phyloP scores from a whole-genome alignment of 2,113 vertebrate species.

The Heliornis fulica region DNA sequence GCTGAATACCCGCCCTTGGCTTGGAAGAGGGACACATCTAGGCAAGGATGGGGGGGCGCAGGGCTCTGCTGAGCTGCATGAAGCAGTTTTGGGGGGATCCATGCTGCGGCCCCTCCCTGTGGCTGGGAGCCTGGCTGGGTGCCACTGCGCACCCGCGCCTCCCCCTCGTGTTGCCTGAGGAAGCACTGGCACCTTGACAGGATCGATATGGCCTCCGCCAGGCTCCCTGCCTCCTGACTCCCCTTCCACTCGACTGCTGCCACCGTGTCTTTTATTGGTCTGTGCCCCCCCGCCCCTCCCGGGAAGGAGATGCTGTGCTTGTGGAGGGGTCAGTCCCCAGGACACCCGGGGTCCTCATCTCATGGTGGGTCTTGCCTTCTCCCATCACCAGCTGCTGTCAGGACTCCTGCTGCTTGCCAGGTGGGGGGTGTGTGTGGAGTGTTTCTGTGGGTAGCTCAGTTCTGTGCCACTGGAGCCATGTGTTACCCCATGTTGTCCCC shows the following conservation, averaged over 20 bases:
- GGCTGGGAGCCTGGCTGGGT: background rate
- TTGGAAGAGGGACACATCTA: background rate
- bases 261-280: background rate
- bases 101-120: too few species aligned
- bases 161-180: background rate
- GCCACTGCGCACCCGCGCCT: accelerated
- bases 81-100: background rate
- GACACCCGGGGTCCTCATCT: background rate
- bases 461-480: accelerated
- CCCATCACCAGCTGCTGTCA: background rate
- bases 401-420: background rate
- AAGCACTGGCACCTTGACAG: slow-evolving; percentile 37
- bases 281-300: background rate
- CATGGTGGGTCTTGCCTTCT: background rate
- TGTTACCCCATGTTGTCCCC: background rate
- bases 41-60: background rate
- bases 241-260: background rate
- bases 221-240: background rate
- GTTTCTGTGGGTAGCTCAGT: background rate
- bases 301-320: background rate
- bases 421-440: too few species aligned
- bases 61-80: accelerated
- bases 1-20: background rate
- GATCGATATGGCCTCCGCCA: slow-evolving; percentile 33
- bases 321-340: background rate